These are phyloP conservation scores for Triplophysa tibetana DNA, from an alignment of 2,113 vertebrate species.

Conservation along the genomic window DNA sequence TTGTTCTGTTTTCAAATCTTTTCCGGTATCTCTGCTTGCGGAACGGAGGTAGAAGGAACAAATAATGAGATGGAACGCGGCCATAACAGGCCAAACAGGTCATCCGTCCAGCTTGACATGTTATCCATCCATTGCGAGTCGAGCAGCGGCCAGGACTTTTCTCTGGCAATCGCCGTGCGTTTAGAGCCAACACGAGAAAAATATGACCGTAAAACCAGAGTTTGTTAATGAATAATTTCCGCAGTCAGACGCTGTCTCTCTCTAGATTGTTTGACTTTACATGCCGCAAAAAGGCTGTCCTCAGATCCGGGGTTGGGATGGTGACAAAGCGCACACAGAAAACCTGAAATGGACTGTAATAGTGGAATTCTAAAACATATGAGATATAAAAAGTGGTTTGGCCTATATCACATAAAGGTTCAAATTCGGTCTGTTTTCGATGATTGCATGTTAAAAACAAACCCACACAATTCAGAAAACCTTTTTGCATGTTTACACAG, in stretches of 20 bases:
- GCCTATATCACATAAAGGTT: conserved; percentile 37
- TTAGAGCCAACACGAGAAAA: conserved; percentile 33
- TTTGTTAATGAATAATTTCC: conserved; percentile 55
- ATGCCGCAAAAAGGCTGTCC: conserved; percentile 32
- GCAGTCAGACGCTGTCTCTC: conserved; percentile 40
- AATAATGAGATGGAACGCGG: background rate
- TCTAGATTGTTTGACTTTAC: conserved; percentile 40
- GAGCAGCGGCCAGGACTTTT: conserved; percentile 19
- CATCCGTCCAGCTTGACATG: conserved; percentile 27
- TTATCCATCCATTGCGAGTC: conserved; percentile 21
- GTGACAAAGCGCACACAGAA: conserved; percentile 25
- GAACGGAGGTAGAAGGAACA: conserved; percentile 34
- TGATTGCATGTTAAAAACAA: conserved; percentile 31
- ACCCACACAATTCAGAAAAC: conserved; percentile 37
- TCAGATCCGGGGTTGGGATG: conserved; percentile 12
- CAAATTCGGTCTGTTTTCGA: conserved; percentile 27
- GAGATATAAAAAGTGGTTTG: conserved; percentile 32
- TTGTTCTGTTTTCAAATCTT: conserved; percentile 67
- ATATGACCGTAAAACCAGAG: conserved; percentile 34
- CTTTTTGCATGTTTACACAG: too few species aligned
- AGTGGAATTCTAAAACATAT: conserved; percentile 39
- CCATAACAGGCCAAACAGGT: background rate
- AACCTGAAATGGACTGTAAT: conserved; percentile 42
- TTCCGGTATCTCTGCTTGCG: conserved; percentile 51
- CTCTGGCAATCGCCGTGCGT: conserved; percentile 14